Evolutionary conservation across 2,113 vertebrate species (phyloP).

Genomic region (Xiphorhynchus elegans): DNA sequence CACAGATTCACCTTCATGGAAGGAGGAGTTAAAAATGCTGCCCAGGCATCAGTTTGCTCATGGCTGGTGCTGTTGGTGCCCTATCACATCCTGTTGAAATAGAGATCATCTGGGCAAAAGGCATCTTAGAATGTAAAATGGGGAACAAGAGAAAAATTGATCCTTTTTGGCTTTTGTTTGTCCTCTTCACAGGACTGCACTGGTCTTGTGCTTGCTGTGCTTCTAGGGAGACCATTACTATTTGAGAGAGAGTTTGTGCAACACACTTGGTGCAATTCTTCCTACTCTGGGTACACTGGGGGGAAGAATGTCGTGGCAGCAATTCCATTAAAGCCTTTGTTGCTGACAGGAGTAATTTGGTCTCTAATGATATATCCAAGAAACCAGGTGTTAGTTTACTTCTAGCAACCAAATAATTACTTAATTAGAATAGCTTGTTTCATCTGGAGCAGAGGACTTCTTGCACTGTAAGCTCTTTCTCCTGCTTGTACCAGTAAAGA

Average conservation of each 20-base stretch:
- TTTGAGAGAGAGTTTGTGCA: background rate
- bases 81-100: rapidly evolving
- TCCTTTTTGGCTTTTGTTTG: background rate
- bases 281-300: background rate
- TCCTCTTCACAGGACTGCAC: background rate
- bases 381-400: background rate
- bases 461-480: background rate
- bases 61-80: background rate
- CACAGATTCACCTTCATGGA: background rate
- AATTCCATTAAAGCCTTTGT: background rate
- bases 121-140: background rate
- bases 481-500: background rate
- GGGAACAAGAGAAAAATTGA: background rate
- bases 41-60: background rate
- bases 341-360: background rate
- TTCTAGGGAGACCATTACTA: background rate
- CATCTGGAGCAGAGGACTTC: background rate
- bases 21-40: background rate
- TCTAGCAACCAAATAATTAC: background rate
- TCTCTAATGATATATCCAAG: background rate
- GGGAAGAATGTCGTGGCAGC: background rate
- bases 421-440: background rate
- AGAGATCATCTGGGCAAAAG: rapidly evolving
- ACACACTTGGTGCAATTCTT: background rate
- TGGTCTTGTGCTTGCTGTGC: background rate